Base-by-base conservation (phyloP, 2,888 invertebrate genomes). In the Amphipyra berbera region DNA sequence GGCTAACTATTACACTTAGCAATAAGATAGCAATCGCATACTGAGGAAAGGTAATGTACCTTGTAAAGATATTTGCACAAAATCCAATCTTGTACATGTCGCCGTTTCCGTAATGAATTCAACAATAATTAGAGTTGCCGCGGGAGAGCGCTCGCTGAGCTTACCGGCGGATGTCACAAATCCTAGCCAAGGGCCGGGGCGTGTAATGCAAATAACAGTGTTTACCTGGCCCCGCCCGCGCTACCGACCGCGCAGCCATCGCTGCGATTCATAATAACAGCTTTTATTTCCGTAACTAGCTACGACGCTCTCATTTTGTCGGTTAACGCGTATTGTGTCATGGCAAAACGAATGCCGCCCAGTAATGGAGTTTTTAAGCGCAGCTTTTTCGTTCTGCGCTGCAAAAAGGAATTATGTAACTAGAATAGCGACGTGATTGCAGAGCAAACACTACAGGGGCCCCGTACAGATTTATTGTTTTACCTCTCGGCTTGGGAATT, bases 251-350 rank as follows among this genome's bases (percentile, higher is more conserved):
- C 68, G 54, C 47, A 44, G 15, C 74, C 80, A 82, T 82, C 78
- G 77, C 81, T 79, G 78, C 88, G 84, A 90, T 89, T 91, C 89
- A 91, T 92, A 91, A 90, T 91, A 91, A 90, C 89, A 82, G 84
- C 90, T 91, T 91, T 92, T 93, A 93, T 93, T 90, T 87, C 90
- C 89, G 88, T 91, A 93, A 93, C 90, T 93, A 90, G 91, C 90
- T 89, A 82, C 89, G 87, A 89, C 86, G 88, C 89, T 90, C 90
- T 90, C 88, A 90, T 92, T 93, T 91, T 88, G 90, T 89, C 87
- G 89, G 90, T 90, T 92, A 92, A 90, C 88, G 89, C 88, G 89
- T 88, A 93, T 92, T 93, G 90, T 92, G 89, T 87, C 89, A 89
- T 87, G 78, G 86, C 83, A 78, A 88, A 91, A 91, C 87, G 89